Base-by-base conservation (phyloP, 2,113 vertebrate species). In the Protomyctophum bolini region DNA sequence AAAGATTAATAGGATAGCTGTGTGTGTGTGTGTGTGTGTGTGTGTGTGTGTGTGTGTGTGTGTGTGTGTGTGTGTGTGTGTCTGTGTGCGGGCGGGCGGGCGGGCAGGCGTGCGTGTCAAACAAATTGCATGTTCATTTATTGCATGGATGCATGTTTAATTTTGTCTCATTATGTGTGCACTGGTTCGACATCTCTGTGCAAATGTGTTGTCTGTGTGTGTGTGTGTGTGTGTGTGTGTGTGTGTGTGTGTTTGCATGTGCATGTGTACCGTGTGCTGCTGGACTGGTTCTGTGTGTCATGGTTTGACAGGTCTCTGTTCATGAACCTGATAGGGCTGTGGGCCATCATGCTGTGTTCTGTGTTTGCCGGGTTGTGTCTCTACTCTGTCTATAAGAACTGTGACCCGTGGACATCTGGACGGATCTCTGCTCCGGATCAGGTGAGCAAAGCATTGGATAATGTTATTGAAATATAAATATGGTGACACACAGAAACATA, bases 301-400 rank as follows among this genome's bases (percentile, higher is more conserved):
- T 6, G 33, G 28, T 63, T 8, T 72, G 56, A 10, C 79, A 99
- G 97, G 85, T 94, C 97, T 51, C 93, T 98, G 77, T 98, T 95
- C 77, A 73, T 98, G 80, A 98, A 98, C 80, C 90, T 98, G 6
- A 0, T 98, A 57, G 95, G 95, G n/a, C 93, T 98, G 59, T 96
- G 94, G 94, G 80, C 51, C 0, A 94, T 98, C 81, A 82, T 97
- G 33, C 5, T 57, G 48, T 96, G 93, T 2, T 87, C 96, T 0
- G 83, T 92, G 8, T 90, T 98, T 11, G 94, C 92, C 12, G 97
- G 97, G 46, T 73, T 99, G 68, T 77, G 94, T 57, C 91, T 99
- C 12, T 98, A 96, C 83, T 98, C 97, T 7, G 83, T 98, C 80
- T 99, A 98, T 80, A 95, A 88, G 48, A 89, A 89, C 72, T 98